Base-by-base conservation (phyloP, 2,797 vertebrate species). In the Mormyrops boulengeri region DNA sequence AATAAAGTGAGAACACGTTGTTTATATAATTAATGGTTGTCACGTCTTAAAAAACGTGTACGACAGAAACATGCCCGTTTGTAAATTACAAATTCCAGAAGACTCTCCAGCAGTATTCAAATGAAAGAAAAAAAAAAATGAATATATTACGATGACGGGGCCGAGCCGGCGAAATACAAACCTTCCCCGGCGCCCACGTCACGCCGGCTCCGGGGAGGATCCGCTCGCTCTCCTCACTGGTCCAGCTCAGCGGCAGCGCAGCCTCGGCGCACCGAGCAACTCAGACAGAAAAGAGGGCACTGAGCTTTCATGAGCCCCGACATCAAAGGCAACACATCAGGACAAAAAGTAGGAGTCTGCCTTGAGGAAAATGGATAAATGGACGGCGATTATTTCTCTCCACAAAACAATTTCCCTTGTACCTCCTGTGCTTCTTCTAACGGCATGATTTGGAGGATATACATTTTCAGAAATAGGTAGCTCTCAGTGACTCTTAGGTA, bases 81-180 rank as follows among this genome's bases (percentile, higher is more conserved):
- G 82, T 85, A 22, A 85, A 85, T 47, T 9, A 49, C 80, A 85
- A 47, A 85, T 85, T 34, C 7, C 82, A 47, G 82, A 47, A 22
- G 47, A 50, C 82, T 50, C 50, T 85, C 19, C 44, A 85, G 47
- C 82, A 50, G 19, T 47, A 47, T 44, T 11, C 44, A 50, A 85
- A 44, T 44, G 19, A 85, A 85, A 85, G 41, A 9, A 1, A 22
- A 85, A 22, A 85, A 85, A 85, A 85, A 85, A 50, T 85, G 82
- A 50, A 85, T 47, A 85, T 6, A 85, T 85, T 85, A 85, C n/a
- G 92, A 85, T 95, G 94, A 96, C 94, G 95, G 93, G 17, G 92
- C 87, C 52, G 91, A 91, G 91, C 93, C 94, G 95, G 93, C 94
- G 93, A 92, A 88, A 92, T 94, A 93, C 95, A 94, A 94, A 95